phyloP scores from a whole-genome alignment of 2,113 vertebrate genomes.

The Trogon surrucura region DNA sequence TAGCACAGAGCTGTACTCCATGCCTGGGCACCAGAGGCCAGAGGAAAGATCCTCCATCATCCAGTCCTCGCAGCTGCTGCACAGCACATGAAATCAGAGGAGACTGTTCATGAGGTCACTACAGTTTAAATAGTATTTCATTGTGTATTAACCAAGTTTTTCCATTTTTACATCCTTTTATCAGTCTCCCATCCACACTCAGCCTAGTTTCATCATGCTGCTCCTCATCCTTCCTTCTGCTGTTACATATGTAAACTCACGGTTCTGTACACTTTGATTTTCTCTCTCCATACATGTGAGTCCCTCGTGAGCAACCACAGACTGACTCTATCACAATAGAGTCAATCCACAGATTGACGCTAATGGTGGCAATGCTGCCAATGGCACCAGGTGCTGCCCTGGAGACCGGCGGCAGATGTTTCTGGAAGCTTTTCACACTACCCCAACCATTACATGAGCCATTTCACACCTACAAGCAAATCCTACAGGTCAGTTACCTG shows the following conservation, averaged over 20 bases:
- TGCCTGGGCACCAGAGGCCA: not conserved
- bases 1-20: not conserved
- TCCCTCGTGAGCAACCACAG: not conserved
- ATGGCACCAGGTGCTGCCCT: not conserved
- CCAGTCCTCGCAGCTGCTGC: not conserved
- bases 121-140: not conserved
- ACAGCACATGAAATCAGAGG: not conserved
- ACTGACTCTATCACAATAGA: not conserved
- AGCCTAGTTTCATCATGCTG: not conserved
- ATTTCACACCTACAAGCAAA: not conserved
- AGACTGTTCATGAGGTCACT: not conserved
- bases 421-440: not conserved
- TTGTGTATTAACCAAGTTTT: not conserved
- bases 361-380: not conserved
- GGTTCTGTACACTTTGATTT: not conserved
- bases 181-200: not conserved
- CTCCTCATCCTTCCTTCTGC: not conserved
- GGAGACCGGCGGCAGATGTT: rapidly evolving
- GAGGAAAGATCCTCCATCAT: not conserved
- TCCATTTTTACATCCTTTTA: not conserved
- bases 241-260: not conserved
- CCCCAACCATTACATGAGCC: not conserved
- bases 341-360: not conserved
- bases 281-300: not conserved
- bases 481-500: not conserved